Evolutionary conservation across 2,888 invertebrate species (phyloP), one percentile per base, ranked within the genome.

Genomic region (Scaptomyza cyrtandrae): DNA sequence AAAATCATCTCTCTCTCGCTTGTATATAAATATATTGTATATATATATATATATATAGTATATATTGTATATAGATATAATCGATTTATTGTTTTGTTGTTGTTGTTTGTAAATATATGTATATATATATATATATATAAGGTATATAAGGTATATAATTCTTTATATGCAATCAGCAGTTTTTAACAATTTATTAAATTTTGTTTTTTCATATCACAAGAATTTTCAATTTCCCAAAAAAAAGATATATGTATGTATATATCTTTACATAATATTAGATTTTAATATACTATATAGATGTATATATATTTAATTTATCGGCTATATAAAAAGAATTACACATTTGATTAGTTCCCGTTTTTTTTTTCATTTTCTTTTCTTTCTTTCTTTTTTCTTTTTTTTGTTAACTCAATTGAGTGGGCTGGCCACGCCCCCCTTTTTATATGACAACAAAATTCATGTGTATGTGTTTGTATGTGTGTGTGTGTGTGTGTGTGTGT

Each of bases 191-290:
- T 79, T 78, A 68, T 71, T 64, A 54, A 74, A 87, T 87, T 85
- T 85, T 87, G 78, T 83, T 76, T 82, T 76, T 81, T 76, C 63
- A 89, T 86, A 86, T 86, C 86, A 86, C 86, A 86, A 88, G 88
- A 89, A 88, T 89, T 89, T 89, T 88, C 86, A 86, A 81, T 88
- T 86, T 80, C 58, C 65, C 70, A 69, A 86, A 78, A 77, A 85
- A 81, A 83, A 24, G 3, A 31, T 57, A 71, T 57, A 31, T 71
- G 37, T 60, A 41, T 57, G 31, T 71, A 41, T 60, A 41, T 59
- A 44, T 59, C 39, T 39, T 39, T 39, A 39, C 39, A 49, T 53
- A 56, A 49, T 66, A 52, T 61, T 43, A 55, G 29, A 24, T 46
- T 48, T 33, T 43, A n/a, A 33, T 33, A 29, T 7, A 29, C 29